Conservation (phyloP, 2,888 invertebrate species). For the Machimus rusticus region DNA sequence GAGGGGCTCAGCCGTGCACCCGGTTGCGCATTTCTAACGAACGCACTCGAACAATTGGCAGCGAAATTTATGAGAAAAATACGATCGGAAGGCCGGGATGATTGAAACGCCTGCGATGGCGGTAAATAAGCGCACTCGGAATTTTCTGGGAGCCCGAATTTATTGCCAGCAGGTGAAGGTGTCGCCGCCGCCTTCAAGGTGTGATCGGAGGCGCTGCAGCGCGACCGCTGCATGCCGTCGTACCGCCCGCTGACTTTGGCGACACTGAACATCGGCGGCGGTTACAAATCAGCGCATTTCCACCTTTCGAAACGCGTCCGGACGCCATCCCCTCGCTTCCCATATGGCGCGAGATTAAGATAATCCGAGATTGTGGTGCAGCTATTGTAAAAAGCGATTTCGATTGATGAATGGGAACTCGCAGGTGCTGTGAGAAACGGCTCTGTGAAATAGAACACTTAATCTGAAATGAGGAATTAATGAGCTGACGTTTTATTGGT, state of each 20-base stretch:
- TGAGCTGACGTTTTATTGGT: not conserved
- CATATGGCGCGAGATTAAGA: not conserved
- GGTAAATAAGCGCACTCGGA: not conserved
- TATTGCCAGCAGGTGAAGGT: not conserved
- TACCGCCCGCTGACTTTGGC: not conserved
- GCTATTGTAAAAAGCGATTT: not conserved
- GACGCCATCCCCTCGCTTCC: not conserved
- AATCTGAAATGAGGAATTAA: not conserved
- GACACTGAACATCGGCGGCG: not conserved
- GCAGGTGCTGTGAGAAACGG: not conserved
- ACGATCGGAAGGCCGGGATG: not conserved
- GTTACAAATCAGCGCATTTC: not conserved
- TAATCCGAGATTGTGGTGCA: not conserved
- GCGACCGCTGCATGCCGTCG: not conserved
- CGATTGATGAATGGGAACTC: not conserved
- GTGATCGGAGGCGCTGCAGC: not conserved
- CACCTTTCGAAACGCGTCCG: not conserved
- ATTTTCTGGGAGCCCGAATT: not conserved
- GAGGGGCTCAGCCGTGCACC: not conserved
- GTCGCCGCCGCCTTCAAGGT: not conserved
- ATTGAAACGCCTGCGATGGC: not conserved
- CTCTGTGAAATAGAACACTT: not conserved
- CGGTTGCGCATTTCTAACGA: not conserved
- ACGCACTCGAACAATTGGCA: not conserved
- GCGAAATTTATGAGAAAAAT: not conserved